Percentiles rank a stretch among this genome's conserved stretches.
Evolutionary conservation across 2,113 vertebrate species (phyloP).

Genomic region (Calidris pygmaea): DNA sequence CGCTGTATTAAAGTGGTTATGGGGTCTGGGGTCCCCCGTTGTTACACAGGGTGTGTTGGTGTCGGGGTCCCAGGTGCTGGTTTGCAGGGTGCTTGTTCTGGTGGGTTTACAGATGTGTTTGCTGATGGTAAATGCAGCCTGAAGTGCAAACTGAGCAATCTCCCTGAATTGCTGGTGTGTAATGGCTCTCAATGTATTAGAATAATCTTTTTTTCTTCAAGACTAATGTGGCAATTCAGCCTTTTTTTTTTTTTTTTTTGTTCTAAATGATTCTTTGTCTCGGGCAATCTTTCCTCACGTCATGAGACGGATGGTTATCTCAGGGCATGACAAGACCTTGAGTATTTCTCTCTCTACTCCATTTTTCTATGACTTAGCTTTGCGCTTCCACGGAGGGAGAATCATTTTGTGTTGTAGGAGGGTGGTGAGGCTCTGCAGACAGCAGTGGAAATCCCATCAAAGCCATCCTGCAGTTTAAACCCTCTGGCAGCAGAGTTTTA

Average conservation of each 20-base stretch:
- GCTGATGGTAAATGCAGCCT: neutral
- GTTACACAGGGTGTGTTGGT: neutral
- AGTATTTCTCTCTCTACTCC: conserved; percentile 31
- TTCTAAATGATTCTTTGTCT: conserved; percentile 51
- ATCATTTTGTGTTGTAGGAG: neutral
- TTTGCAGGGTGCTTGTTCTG: neutral
- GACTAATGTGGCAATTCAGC: conserved; percentile 42
- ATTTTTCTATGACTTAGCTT: conserved; percentile 18
- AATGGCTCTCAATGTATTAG: conserved; percentile 17
- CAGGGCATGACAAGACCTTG: conserved; percentile 22
- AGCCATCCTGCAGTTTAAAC: neutral
- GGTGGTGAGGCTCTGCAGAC: neutral
- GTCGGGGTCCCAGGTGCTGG: neutral
- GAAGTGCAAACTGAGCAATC: neutral
- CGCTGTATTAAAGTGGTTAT: neutral
- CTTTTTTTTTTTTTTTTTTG: neutral
- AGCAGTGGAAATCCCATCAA: conserved; percentile 23
- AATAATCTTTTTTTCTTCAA: conserved; percentile 47
- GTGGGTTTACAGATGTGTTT: neutral
- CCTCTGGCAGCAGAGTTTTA: neutral
- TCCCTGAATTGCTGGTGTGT: neutral
- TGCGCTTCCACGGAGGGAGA: neutral
- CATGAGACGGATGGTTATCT: conserved; percentile 55
- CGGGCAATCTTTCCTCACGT: conserved; percentile 20
- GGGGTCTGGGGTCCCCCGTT: neutral